phyloP scores from a whole-genome alignment of 1,140 invertebrate genomes.

The Paralvinella palmiformis region DNA sequence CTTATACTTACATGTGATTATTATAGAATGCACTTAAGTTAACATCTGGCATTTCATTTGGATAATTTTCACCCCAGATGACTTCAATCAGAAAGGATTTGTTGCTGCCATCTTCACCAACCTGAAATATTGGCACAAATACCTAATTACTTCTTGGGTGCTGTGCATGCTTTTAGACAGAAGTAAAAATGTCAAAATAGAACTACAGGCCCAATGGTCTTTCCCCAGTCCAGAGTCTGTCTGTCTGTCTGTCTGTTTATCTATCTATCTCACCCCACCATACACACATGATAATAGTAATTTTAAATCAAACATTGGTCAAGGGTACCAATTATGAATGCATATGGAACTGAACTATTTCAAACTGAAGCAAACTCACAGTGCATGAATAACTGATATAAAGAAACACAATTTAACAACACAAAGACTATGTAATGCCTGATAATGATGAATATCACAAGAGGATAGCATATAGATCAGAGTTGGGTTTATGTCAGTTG shows the following conservation, averaged over 20 bases:
- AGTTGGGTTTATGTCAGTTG: too few relatives aligned
- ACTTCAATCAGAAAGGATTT: conserved; percentile 85
- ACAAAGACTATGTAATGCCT: too few relatives aligned
- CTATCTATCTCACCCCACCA: too few relatives aligned
- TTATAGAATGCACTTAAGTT: conserved; percentile 92
- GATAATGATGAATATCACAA: too few relatives aligned
- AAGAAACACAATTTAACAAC: too few relatives aligned
- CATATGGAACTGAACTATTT: neutral
- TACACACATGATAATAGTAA: conserved; percentile 8
- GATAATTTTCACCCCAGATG: conserved; percentile 77
- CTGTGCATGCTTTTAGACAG: neutral
- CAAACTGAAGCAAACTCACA: too few relatives aligned
- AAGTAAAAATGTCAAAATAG: neutral
- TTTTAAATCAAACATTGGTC: conserved; percentile 4
- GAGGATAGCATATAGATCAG: too few relatives aligned
- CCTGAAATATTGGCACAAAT: conserved; percentile 57
- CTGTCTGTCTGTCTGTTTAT: too few relatives aligned
- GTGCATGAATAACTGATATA: too few relatives aligned
- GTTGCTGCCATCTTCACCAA: conserved; percentile 69
- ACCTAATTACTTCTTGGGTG: neutral
- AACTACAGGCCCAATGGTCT: neutral
- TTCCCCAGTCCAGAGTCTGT: neutral
- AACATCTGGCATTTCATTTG: conserved; percentile 69
- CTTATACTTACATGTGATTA: conserved; percentile 69
- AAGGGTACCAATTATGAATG: neutral